A percentile compares a stretch with the other conserved stretches of the same genome.
Evolutionary conservation across 2,888 invertebrate genomes (phyloP).

Genomic region (Papilio demoleus): DNA sequence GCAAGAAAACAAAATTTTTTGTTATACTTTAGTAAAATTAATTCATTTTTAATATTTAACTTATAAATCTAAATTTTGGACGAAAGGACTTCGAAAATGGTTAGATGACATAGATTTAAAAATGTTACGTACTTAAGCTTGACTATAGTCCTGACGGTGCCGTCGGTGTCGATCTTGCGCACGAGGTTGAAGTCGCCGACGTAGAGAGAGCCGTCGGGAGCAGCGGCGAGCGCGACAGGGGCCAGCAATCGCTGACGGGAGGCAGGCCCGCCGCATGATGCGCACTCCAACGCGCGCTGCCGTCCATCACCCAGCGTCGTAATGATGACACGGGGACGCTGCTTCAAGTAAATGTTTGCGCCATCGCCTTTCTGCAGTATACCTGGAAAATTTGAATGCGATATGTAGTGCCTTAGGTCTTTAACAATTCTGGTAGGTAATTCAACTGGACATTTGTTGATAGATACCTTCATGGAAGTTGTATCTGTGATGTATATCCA

Average conservation of each 20-base stretch:
- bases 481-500: conserved; percentile 98
- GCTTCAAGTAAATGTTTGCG: conserved; percentile 96
- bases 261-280: conserved; percentile 91
- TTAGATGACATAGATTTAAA: neutral
- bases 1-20: conserved; percentile 52
- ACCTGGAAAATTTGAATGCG: conserved; percentile 76
- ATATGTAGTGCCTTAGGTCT: no score
- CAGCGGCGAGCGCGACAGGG: conserved; percentile 95
- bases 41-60: neutral
- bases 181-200: conserved; percentile 98
- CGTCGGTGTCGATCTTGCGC: conserved; percentile 93
- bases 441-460: neutral
- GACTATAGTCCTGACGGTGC: conserved; percentile 90
- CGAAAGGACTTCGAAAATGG: neutral
- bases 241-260: conserved; percentile 92
- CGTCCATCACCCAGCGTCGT: conserved; percentile 96
- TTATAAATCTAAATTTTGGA: neutral
- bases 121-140: conserved; percentile 88
- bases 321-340: conserved; percentile 95
- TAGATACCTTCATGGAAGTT: conserved; percentile 96
- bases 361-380: conserved; percentile 99
- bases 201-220: conserved; percentile 96
- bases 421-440: no score
- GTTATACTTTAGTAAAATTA: neutral
- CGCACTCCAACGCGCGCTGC: conserved; percentile 93